Conservation (phyloP, 2,888 invertebrate genomes). For the Junonia oenone region DNA sequence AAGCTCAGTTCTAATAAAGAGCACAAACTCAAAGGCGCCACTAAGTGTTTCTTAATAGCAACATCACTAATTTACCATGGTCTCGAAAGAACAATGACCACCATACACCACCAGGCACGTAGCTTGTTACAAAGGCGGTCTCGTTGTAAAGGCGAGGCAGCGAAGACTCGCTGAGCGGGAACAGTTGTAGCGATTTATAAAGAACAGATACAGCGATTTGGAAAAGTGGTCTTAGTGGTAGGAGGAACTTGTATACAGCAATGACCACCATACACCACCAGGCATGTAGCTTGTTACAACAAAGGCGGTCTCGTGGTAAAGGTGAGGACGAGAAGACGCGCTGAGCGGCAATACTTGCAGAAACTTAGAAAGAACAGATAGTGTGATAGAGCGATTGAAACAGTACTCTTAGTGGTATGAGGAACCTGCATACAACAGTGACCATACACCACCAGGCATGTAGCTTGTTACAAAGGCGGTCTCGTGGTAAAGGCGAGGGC, state of each 20-base stretch:
- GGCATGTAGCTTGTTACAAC: slow-evolving; percentile 52
- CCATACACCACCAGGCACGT: slow-evolving; percentile 43
- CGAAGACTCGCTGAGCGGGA: slow-evolving; percentile 34
- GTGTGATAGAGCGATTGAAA: no score
- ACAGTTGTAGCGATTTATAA: no score
- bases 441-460: slow-evolving; percentile 45
- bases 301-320: slow-evolving; percentile 41
- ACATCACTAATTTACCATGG: slow-evolving; percentile 28
- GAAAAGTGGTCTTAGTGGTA: no score
- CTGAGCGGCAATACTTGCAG: slow-evolving; percentile 33
- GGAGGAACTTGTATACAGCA: no score
- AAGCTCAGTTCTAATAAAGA: neutral
- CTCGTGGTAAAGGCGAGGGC: slow-evolving; percentile 20
- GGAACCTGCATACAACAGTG: no score
- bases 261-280: slow-evolving; percentile 44
- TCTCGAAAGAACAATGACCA: slow-evolving; percentile 66
- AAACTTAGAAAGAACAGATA: no score
- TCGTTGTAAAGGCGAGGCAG: slow-evolving; percentile 14
- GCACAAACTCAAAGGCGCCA: neutral
- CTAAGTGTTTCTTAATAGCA: slow-evolving; percentile 19
- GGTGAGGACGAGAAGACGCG: slow-evolving; percentile 26
- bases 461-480: slow-evolving; percentile 53
- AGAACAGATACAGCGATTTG: no score
- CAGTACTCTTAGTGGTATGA: no score
- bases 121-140: slow-evolving; percentile 54